Evolutionary conservation across 2,888 invertebrate species (phyloP), one percentile per base, ranked within the genome.

Genomic region (Leucoma salicis): DNA sequence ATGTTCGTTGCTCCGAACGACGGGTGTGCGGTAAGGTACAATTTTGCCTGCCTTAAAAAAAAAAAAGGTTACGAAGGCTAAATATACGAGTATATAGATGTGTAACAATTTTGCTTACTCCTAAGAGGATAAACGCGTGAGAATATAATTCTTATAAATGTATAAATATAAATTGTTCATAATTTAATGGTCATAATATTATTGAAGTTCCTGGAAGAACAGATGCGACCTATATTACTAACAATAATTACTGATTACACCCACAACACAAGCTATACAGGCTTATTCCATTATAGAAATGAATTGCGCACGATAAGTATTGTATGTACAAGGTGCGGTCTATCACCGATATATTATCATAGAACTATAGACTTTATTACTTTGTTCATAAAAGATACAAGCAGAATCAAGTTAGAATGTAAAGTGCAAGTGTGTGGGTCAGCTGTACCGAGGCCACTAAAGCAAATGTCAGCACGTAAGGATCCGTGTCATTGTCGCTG

Each of bases 381-480:
- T 0, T 39, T 36, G 32, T 0, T 0, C 14, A 54, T 74, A 76
- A 64, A 56, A 56, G 50, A 46, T 49, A 57, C 41, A 57, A 25
- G 56, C 46, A 48, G 52, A 39, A 53, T 42, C 50, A 49, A 58
- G 47, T 55, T 69, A 63, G 66, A 63, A 61, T 57, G 63, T 67
- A 71, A 70, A 71, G 68, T 72, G 74, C 73, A 73, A 68, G 62
- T 64, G 70, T 67, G 63, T 70, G 66, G 79, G 78, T 79, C 77
- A 78, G 69, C 68, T 60, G 63, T 62, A 61, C 63, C 81, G 82
- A 86, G 87, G 86, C 74, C 84, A 70, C 68, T 54, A 63, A 66
- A 74, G 74, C 53, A 70, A 87, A 87, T 87, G 84, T 79, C 86
- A 85, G 69, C 42, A 56, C 69, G 62, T 68, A 71, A 75, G 53